Conservation (phyloP, 2,888 invertebrate species). For the Oasisia sp. region DNA sequence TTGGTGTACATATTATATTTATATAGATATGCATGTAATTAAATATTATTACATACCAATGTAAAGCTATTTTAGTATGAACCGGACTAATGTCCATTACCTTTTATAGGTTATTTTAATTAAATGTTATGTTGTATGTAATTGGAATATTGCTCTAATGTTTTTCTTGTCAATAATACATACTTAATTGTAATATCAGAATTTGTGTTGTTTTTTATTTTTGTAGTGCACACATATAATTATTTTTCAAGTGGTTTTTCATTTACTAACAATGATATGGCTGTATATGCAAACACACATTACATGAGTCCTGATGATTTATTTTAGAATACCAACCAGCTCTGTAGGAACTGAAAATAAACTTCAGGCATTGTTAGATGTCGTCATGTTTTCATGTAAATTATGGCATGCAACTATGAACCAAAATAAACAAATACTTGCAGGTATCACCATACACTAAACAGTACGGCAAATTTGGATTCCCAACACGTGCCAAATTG, state of each 20-base stretch:
- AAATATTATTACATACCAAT: neutral
- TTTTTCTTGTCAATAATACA: neutral
- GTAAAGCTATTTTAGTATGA: slow-evolving; percentile 2
- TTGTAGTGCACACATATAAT: neutral
- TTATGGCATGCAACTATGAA: no score
- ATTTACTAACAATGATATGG: neutral
- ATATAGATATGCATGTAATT: neutral
- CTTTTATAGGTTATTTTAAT: neutral
- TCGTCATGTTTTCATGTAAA: no score
- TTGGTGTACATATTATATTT: neutral
- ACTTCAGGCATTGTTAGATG: no score
- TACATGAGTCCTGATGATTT: no score
- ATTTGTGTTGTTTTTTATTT: neutral
- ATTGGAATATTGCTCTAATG: neutral
- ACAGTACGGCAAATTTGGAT: no score
- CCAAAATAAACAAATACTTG: no score
- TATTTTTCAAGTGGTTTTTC: neutral
- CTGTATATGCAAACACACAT: neutral
- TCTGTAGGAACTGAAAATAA: no score
- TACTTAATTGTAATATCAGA: neutral
- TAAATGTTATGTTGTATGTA: neutral
- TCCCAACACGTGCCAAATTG: no score
- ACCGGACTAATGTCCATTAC: neutral
- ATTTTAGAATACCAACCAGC: no score
- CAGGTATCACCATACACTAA: no score